Evolutionary conservation across 2,888 invertebrate species (phyloP), one percentile per base, ranked within the genome.

Genomic region (Agrilus cyanescens): DNA sequence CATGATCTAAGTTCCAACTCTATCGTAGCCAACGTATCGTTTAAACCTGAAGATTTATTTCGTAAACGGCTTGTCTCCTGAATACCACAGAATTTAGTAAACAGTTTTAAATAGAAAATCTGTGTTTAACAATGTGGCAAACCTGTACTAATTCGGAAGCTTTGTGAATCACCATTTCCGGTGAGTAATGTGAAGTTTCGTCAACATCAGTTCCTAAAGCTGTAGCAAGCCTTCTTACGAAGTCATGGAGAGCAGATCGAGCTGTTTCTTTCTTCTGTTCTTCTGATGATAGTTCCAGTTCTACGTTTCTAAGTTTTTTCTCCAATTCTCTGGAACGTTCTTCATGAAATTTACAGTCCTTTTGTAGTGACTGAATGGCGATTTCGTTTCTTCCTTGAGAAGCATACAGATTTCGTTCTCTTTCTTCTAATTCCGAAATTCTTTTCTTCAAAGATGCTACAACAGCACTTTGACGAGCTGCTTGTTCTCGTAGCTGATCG

Each of bases 391-490:
- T 69, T 2, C 79, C 77, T 46, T 65, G 64, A 0, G 61, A 51
- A 1, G 70, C 71, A 50, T 82, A 80, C 12, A 85, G 69, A 53
- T 74, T 76, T 36, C 85, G 73, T 58, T 88, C 85, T 40, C 81
- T 71, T 55, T 85, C 85, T 59, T 89, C 89, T 32, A 85, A 68
- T 47, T 86, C 82, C 66, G 83, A 75, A 33, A 87, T 76, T 45
- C 87, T 79, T 61, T 82, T 84, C 60, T 83, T 82, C 38, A 88
- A 72, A 0, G 88, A 87, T 3, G 77, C 76, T 51, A 89, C 83
- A 35, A 88, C 73, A 1, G 88, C 80, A 55, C 81, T 83, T 63
- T 89, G 87, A 31, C 89, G 71, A 1, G 87, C 88, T 37, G 85
- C 77, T 63, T 88, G 89, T 49, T 89, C 85, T 6, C 82, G 73